These are phyloP conservation scores for Eulemur macaco DNA, from an alignment of 2,113 vertebrate species.

Conservation along the genomic window DNA sequence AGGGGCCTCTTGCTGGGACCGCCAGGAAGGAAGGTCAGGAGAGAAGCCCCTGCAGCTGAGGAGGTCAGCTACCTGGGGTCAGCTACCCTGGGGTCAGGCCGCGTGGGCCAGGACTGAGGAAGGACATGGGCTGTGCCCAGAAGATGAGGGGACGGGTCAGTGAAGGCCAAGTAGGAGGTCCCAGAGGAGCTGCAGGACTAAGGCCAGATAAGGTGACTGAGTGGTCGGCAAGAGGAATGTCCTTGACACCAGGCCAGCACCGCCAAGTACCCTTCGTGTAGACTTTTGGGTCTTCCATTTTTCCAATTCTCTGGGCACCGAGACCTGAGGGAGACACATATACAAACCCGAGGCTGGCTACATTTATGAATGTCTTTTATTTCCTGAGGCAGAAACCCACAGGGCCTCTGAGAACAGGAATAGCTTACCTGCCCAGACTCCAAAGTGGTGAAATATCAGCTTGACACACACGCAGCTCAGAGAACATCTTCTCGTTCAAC, in stretches of 20 bases:
- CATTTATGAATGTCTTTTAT: not conserved
- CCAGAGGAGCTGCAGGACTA: not conserved
- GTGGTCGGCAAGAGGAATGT: not conserved
- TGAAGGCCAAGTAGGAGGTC: not conserved
- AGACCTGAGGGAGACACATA: not conserved
- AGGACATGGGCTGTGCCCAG: not conserved
- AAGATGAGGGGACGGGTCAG: not conserved
- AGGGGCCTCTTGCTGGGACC: not conserved
- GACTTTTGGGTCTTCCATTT: not conserved
- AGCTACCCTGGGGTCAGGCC: not conserved
- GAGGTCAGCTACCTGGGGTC: too few relatives aligned
- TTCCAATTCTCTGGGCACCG: not conserved
- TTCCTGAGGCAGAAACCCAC: not conserved
- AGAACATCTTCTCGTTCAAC: not conserved
- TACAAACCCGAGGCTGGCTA: not conserved
- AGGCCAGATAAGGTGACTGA: too few relatives aligned
- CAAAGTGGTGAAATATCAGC: not conserved
- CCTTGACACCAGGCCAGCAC: accelerated
- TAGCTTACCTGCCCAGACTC: not conserved
- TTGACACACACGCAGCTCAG: not conserved
- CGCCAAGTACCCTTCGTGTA: not conserved
- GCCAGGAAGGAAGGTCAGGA: not conserved
- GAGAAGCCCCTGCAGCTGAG: not conserved
- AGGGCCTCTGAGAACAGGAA: not conserved
- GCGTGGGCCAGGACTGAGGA: not conserved